Evolutionary conservation across 2,797 vertebrate species (phyloP).

Genomic region (Phyllotis vaccarum): DNA sequence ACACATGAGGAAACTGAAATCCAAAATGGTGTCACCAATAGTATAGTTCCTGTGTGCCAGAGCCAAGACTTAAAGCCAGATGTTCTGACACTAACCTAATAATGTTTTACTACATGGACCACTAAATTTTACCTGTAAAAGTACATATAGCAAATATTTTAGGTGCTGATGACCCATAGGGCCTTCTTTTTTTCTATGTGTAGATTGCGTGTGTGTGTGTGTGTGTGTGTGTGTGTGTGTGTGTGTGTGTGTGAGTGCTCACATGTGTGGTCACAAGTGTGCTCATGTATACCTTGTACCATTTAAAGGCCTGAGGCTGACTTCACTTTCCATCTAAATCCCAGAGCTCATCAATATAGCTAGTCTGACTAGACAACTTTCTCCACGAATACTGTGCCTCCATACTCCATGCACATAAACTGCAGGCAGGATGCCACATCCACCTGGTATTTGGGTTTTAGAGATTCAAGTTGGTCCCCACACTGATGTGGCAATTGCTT

Average conservation of each 20-base stretch:
- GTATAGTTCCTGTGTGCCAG: not conserved
- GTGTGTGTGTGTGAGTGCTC: not conserved
- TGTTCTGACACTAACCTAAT: not conserved
- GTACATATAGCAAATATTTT: not conserved
- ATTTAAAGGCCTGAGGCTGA: not conserved
- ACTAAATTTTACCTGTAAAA: not conserved
- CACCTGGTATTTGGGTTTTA: not conserved
- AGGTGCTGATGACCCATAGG: not conserved
- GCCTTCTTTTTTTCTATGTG: not conserved
- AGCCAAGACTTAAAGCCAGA: not conserved
- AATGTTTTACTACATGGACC: rapidly evolving
- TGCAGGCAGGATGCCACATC: not conserved
- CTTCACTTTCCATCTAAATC: not conserved
- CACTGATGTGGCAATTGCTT: not conserved
- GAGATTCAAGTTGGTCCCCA: not conserved
- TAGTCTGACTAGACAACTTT: not conserved
- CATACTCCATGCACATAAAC: not conserved
- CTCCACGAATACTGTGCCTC: not conserved
- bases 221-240: not conserved
- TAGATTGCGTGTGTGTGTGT: not conserved
- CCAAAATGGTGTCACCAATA: not conserved
- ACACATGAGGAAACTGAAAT: not conserved
- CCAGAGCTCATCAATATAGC: not conserved
- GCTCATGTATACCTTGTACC: not conserved
- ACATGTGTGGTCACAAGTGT: not conserved